Base-by-base conservation (phyloP, 2,113 vertebrate species). In the Calyptommatus sinebrachiatus region DNA sequence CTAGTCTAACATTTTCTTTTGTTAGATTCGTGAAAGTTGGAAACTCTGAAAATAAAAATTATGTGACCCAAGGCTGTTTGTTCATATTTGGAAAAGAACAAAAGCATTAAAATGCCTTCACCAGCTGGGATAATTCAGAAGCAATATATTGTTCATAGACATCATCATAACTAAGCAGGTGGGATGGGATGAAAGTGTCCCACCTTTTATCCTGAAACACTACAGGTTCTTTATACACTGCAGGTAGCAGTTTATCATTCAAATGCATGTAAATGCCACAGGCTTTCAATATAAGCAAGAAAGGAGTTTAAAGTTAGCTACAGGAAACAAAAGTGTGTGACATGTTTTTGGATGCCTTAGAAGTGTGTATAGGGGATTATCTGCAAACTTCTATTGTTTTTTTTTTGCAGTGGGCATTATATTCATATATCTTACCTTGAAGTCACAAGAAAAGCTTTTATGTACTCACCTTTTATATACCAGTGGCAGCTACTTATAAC, bases 151-250 rank as follows among this genome's bases (percentile, higher is more conserved):
- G 45, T 12, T 48, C 21, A 73, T 85, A 83, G 63, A 0, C 20
- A 83, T 41, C 22, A n/a, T 81, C 76, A 76, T 26, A 41, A 1
- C n/a, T 8, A 24, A 63, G 7, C 28, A 82, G 69, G 26, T 65
- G 68, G 12, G 46, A 81, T 57, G 63, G 77, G 21, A 66, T 74
- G 72, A 62, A 83, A 80, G 5, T 45, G 1, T 1, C 14, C 10
- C 7, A 31, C 80, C 79, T 85, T 68, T 67, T 78, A 22, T 73
- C 28, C 12, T 1, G 46, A 62, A 12, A 22, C 63, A 20, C 61
- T 81, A 71, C 46, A 76, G 20, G 14, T 72, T 83, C 22, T 29
- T 57, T 79, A 57, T 84, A 75, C 29, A 73, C 9, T 70, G 20
- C 8, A 77, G 61, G 48, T 71, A 3, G 29, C 26, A 20, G 71